phyloP scores from a whole-genome alignment of 1,140 invertebrate genomes.

The Berghia stephanieae region DNA sequence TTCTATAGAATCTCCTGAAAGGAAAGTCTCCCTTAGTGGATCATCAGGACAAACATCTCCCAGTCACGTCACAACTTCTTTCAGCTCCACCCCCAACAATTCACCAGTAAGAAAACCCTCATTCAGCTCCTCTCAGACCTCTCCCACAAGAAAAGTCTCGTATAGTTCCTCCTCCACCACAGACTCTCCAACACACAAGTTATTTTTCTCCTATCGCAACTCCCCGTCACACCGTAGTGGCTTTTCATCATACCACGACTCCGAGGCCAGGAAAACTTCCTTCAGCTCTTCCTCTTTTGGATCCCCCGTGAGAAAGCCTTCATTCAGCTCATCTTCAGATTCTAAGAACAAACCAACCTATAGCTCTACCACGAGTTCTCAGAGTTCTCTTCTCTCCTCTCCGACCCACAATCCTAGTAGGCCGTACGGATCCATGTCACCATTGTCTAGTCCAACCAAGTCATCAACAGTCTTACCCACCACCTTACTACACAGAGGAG shows the following conservation, averaged over 20 bases:
- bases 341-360: constrained; percentile 26
- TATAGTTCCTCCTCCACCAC: constrained; percentile 26
- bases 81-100: constrained; percentile 34
- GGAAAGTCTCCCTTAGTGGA: constrained; percentile 16
- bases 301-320: constrained; percentile 31
- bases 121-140: constrained; percentile 27
- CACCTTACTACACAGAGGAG: too few species aligned
- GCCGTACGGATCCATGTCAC: constrained; percentile 28
- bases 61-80: constrained; percentile 29
- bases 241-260: constrained; percentile 13
- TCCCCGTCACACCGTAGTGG: constrained; percentile 21
- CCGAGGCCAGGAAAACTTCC: constrained; percentile 22
- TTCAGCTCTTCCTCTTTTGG: constrained; percentile 31
- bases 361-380: constrained; percentile 36
- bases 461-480: too few species aligned
- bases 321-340: constrained; percentile 26
- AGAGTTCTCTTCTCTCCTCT: constrained; percentile 32
- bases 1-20: constrained; percentile 22
- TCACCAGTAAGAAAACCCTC: constrained; percentile 29
- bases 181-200: constrained; percentile 29
- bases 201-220: constrained; percentile 27
- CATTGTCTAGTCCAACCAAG: too few species aligned
- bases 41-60: constrained; percentile 29
- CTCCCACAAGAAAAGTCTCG: constrained; percentile 26
- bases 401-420: constrained; percentile 33